phyloP scores from a whole-genome alignment of 2,888 invertebrate species.

The Brachyopa scutellaris region DNA sequence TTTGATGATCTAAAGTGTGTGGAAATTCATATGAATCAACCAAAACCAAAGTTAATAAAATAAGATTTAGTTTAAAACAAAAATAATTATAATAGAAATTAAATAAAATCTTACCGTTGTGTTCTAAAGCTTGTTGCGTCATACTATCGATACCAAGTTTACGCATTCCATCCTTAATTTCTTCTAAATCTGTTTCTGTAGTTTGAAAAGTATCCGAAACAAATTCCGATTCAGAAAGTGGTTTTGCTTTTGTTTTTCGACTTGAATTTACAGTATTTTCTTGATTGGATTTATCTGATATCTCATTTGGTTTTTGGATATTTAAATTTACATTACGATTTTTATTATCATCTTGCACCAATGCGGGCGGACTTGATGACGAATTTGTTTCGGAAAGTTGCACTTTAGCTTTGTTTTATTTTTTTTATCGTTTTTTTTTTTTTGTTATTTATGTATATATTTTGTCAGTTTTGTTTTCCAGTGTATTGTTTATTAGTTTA shows the following conservation, averaged over 20 bases:
- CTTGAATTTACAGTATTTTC: conserved; percentile 42
- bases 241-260: conserved; percentile 63
- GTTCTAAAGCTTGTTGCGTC: conserved; percentile 82
- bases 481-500: conserved; percentile 60
- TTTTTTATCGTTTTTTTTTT: conserved; percentile 52
- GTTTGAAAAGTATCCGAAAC: conserved; percentile 89
- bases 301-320: conserved; percentile 25
- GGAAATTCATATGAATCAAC: conserved; percentile 1
- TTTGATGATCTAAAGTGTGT: conserved; percentile 2
- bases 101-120: conserved; percentile 81
- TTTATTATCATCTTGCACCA: conserved; percentile 47
- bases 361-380: conserved; percentile 50
- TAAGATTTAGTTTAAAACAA: conserved; percentile 44
- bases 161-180: conserved; percentile 89
- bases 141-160: conserved; percentile 86
- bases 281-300: conserved; percentile 40
- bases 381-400: conserved; percentile 74
- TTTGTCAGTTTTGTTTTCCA: conserved; percentile 66
- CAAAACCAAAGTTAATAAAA: conserved; percentile 23
- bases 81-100: conserved; percentile 50
- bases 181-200: conserved; percentile 86
- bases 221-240: conserved; percentile 85
- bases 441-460: conserved; percentile 56
- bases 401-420: conserved; percentile 68
- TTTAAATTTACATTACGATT: conserved; percentile 41